Evolutionary conservation across 2,113 vertebrate species (phyloP), one percentile per base, ranked within the genome.

Genomic region (Menura novaehollandiae): DNA sequence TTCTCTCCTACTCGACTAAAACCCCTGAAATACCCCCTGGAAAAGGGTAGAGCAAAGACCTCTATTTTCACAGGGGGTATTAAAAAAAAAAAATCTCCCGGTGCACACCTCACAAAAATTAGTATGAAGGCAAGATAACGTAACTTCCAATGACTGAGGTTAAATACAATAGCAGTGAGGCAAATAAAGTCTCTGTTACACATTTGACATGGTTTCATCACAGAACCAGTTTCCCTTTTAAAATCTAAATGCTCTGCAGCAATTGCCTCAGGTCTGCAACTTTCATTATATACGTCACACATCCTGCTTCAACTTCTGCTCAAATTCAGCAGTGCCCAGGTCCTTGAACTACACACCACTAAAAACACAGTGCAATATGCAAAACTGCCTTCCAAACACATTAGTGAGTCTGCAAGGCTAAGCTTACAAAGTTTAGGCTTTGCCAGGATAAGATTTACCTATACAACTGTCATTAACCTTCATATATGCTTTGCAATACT

Each of bases 1-100:
- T 91, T 94, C 59, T 46, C 22, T 78, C 66, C 41, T 74, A 49
- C 81, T 94, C 91, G 92, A 26, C 80, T 87, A 60, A 94, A 97
- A 88, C 15, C 64, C 51, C 78, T 80, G 79, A 96, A 93, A 89
- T 89, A 85, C 83, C n/a, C n/a, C n/a, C 37, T 90, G 63, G 51
- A 59, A 76, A 85, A 94, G 74, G 66, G 47, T 60, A 96, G 51
- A 74, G 85, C 28, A 79, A 69, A 88, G 88, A 80, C 77, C 23
- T 86, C 62, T 78, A 63, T 72, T 97, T 90, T 63, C 60, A 94
- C 41, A 89, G 51, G 88, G 51, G 33, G 22, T 18, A 22, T 87
- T 93, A 39, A 20, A 37, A 30, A 66, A 77, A 76, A 94, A 76
- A 85, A 37, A 20, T 11, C 8, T 33, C 7, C 14, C 2, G 13